These are phyloP conservation scores for Drosophila repletoides DNA, from an alignment of 1,140 invertebrate genomes.

Conservation along the genomic window DNA sequence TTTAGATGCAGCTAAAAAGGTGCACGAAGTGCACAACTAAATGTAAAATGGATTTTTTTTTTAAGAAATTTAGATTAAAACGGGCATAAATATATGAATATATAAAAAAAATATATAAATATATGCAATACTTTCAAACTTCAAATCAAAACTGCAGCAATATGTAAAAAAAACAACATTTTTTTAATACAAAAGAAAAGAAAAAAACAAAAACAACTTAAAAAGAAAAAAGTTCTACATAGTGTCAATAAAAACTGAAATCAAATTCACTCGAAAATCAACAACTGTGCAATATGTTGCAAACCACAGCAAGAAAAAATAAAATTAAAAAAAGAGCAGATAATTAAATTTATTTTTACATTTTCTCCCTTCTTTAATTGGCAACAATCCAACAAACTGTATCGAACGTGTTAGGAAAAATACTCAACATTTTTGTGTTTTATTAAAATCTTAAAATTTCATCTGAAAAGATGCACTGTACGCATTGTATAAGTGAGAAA, in stretches of 20 bases:
- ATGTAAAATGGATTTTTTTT: conserved; percentile 22
- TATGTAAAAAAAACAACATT: not conserved
- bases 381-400: not conserved
- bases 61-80: not conserved
- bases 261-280: conserved; percentile 6
- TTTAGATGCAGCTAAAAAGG: too few species aligned
- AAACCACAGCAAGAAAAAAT: too few species aligned
- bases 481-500: too few species aligned
- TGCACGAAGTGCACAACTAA: conserved; percentile 31
- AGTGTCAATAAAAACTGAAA: conserved; percentile 9
- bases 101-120: not conserved
- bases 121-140: too few species aligned
- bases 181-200: not conserved
- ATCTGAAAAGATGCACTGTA: too few species aligned
- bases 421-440: too few species aligned
- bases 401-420: too few species aligned
- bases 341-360: too few species aligned
- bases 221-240: not conserved
- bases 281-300: too few species aligned
- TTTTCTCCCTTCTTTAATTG: not conserved
- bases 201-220: not conserved
- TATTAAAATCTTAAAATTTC: too few species aligned
- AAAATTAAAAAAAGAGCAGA: too few species aligned
- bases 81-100: not conserved
- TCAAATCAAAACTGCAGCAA: conserved; percentile 6